Conservation (phyloP, 2,113 vertebrate species). For the Ictidomys tridecemlineatus region DNA sequence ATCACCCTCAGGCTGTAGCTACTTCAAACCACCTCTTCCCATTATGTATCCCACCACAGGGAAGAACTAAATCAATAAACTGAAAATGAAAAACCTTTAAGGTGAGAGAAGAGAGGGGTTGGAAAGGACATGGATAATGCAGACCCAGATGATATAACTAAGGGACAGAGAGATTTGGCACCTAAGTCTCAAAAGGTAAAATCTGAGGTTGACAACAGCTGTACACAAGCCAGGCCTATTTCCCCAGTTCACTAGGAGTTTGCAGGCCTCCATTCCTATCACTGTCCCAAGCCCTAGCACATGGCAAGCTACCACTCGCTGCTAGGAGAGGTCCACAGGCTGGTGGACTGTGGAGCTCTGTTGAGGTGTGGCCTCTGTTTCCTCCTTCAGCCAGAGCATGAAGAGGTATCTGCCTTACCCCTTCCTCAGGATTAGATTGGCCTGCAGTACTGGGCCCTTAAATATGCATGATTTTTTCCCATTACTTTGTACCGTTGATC, state of each 20-base stretch:
- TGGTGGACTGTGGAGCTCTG: neutral
- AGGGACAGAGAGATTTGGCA: neutral
- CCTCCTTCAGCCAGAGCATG: neutral
- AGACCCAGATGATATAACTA: neutral
- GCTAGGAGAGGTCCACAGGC: neutral
- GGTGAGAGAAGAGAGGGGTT: constrained; percentile 75
- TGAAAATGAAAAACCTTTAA: constrained; percentile 88
- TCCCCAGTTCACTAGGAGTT: neutral
- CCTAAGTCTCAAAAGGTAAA: neutral
- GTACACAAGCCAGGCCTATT: neutral
- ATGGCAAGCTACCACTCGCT: neutral
- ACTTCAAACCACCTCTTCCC: constrained; percentile 18
- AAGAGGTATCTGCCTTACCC: no score
- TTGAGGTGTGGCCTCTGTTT: neutral
- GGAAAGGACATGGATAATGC: neutral
- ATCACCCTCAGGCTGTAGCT: constrained; percentile 68
- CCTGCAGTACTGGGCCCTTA: neutral
- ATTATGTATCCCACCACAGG: constrained; percentile 68
- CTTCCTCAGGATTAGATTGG: neutral
- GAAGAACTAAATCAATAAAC: constrained; percentile 84
- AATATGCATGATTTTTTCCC: neutral
- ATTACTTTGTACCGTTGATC: neutral
- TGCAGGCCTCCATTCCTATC: neutral
- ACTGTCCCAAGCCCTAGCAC: neutral
- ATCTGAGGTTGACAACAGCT: neutral